Percentiles rank a stretch among this genome's conserved stretches.
phyloP scores from a whole-genome alignment of 2,888 invertebrate species.

The Caenorhabditis imperialis region DNA sequence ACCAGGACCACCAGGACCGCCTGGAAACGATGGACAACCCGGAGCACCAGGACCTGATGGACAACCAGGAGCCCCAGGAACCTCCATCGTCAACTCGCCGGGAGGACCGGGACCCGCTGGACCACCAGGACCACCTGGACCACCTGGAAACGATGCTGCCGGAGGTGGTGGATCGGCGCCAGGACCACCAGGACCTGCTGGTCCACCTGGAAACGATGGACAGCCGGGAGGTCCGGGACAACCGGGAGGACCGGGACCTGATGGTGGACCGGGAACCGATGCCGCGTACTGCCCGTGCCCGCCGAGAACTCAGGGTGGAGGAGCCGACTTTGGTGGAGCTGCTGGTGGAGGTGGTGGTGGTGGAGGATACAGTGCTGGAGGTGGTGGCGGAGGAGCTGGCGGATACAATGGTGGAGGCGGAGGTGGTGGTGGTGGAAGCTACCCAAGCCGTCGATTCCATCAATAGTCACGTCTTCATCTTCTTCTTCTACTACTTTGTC shows the following conservation, averaged over 20 bases:
- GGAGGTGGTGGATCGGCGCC: constrained; percentile 48
- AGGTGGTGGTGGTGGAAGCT: constrained; percentile 8
- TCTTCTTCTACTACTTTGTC: too few relatives aligned
- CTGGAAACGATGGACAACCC: constrained; percentile 53
- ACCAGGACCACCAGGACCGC: constrained; percentile 52
- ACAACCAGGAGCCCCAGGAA: constrained; percentile 49
- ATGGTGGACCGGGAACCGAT: constrained; percentile 53
- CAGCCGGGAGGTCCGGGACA: constrained; percentile 49
- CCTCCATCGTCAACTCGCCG: constrained; percentile 17
- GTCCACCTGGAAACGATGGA: constrained; percentile 55
- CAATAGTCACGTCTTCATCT: constrained; percentile 2
- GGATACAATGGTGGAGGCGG: constrained; percentile 1
- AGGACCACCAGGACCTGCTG: constrained; percentile 66
- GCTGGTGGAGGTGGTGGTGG: constrained; percentile 8
- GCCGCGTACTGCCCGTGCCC: constrained; percentile 59
- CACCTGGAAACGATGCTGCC: constrained; percentile 38
- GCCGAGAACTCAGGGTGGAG: constrained; percentile 53
- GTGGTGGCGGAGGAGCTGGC: neutral
- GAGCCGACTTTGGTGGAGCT: neutral
- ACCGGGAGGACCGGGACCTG: constrained; percentile 16
- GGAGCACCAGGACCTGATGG: constrained; percentile 53
- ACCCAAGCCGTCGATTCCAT: constrained; percentile 35
- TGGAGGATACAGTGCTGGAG: neutral
- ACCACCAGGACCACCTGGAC: constrained; percentile 54
- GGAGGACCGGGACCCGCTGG: constrained; percentile 53